phyloP scores from a whole-genome alignment of 2,888 invertebrate species.

The Acanthosepion pharaonis region DNA sequence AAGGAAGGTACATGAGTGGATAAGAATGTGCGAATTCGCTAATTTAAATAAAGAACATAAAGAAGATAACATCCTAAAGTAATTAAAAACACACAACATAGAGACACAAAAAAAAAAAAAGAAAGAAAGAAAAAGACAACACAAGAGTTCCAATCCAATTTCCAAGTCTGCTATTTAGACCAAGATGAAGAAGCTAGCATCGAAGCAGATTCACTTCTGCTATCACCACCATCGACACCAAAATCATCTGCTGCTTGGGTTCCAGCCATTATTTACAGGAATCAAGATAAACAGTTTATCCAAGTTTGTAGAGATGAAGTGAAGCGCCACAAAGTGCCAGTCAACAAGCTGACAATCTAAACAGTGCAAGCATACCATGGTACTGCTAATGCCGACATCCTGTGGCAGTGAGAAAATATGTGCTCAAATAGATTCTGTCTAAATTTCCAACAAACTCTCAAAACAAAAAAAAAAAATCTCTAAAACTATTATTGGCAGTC shows the following conservation, averaged over 20 bases:
- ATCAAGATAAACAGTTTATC: slow-evolving; percentile 22
- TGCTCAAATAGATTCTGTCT: not conserved
- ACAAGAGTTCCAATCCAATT: not conserved
- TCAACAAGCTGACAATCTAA: not conserved
- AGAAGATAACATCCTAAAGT: not conserved
- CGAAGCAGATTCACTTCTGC: not conserved
- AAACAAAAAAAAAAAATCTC: not conserved
- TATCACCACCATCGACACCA: not conserved
- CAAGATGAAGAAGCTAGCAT: not conserved
- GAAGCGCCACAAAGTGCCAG: not conserved
- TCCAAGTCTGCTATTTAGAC: slow-evolving; percentile 33
- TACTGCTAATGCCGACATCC: not conserved
- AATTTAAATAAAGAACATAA: not conserved
- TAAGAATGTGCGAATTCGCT: not conserved
- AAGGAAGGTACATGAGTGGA: not conserved
- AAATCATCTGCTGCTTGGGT: not conserved
- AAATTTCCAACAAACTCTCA: slow-evolving; percentile 15
- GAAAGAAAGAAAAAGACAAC: not conserved
- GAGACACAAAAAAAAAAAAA: not conserved
- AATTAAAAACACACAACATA: not conserved
- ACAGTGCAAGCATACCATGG: not conserved
- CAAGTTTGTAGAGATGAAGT: slow-evolving; percentile 9
- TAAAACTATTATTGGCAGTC: slow-evolving; percentile 4
- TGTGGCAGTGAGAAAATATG: not conserved
- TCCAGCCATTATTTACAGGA: slow-evolving; percentile 15